A percentile compares a stretch with the other conserved stretches of the same genome.
Conservation (phyloP, 2,113 vertebrate genomes). For the Sorex araneus region DNA sequence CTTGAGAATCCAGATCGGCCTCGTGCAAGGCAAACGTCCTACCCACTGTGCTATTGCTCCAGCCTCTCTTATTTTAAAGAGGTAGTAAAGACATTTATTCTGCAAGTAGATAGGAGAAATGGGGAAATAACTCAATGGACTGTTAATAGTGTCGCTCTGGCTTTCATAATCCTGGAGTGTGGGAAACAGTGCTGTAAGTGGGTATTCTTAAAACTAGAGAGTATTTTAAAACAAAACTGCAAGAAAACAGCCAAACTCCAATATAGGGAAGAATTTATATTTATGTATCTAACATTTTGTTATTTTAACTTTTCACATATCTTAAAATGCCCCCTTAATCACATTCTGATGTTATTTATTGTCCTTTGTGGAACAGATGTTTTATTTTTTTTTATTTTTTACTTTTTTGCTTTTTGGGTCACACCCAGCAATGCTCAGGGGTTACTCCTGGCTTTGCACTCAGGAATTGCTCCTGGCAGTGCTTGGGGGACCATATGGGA, state of each 20-base stretch:
- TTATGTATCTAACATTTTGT: slow-evolving; percentile 45
- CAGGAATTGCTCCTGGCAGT: no score
- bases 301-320: slow-evolving; percentile 1
- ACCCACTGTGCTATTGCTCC: no score
- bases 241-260: slow-evolving; percentile 17
- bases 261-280: slow-evolving; percentile 40
- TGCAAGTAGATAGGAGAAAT: slow-evolving; percentile 34
- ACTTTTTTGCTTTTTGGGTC: no score
- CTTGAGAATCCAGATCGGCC: no score
- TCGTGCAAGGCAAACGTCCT: no score
- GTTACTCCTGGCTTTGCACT: no score
- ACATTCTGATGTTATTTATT: slow-evolving; percentile 14
- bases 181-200: not conserved
- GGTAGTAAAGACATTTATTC: not conserved
- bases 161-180: slow-evolving; percentile 4
- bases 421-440: no score
- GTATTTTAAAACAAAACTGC: slow-evolving; percentile 48
- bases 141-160: not conserved
- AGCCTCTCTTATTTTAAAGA: no score
- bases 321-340: slow-evolving; percentile 39
- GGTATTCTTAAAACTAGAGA: slow-evolving; percentile 21
- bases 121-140: not conserved
- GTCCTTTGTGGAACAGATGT: slow-evolving; percentile 22
- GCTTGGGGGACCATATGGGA: no score
- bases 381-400: no score